Conservation (phyloP, 2,797 vertebrate species). For the Nannoperca australis region DNA sequence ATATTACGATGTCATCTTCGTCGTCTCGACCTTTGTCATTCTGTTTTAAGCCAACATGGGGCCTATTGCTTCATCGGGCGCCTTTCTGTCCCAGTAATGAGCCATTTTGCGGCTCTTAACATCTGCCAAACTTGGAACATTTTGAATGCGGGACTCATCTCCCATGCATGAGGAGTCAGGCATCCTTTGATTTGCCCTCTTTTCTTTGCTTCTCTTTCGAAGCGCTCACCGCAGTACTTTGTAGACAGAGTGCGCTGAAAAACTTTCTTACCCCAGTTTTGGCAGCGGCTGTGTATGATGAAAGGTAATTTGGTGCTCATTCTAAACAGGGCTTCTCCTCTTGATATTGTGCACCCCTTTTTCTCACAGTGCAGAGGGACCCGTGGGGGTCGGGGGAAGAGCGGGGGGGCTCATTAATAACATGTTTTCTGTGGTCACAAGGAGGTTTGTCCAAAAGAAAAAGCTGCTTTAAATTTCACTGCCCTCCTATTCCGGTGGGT, state of each 20-base stretch:
- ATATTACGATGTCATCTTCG: constrained; percentile 61
- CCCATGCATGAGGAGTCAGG: constrained; percentile 77
- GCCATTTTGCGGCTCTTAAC: constrained; percentile 79
- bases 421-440: constrained; percentile 64
- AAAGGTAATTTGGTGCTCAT: constrained; percentile 71
- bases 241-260: constrained; percentile 46
- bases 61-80: constrained; percentile 67
- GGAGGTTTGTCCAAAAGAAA: constrained; percentile 70
- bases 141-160: constrained; percentile 77
- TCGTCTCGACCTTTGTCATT: constrained; percentile 70
- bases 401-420: constrained; percentile 70
- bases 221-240: constrained; percentile 65
- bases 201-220: constrained; percentile 65
- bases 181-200: constrained; percentile 76
- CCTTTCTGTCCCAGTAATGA: constrained; percentile 79
- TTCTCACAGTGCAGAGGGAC: constrained; percentile 7
- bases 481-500: constrained; percentile 40
- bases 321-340: constrained; percentile 56
- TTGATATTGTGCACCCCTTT: constrained; percentile 46
- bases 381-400: background rate
- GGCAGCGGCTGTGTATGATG: constrained; percentile 54
- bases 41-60: constrained; percentile 70
- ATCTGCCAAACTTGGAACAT: constrained; percentile 80
- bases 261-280: constrained; percentile 69
- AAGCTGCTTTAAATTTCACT: constrained; percentile 70